phyloP scores from a whole-genome alignment of 2,797 vertebrate genomes.

The Oryzias dopingdopingensis region DNA sequence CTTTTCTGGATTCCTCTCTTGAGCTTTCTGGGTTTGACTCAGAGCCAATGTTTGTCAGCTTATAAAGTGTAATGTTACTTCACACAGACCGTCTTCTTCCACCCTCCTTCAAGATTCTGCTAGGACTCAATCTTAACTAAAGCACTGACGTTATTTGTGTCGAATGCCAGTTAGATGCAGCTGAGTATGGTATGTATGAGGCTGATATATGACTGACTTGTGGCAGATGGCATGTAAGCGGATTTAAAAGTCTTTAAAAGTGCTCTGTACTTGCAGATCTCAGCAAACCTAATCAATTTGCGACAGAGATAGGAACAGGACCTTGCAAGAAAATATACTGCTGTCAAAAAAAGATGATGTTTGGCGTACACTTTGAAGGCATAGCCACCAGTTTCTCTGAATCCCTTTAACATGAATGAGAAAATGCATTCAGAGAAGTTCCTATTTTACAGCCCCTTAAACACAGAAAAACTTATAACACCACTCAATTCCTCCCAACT shows the following conservation, averaged over 20 bases:
- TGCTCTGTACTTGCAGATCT: slow-evolving; percentile 60
- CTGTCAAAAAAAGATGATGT: slow-evolving; percentile 62
- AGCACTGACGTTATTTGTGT: slow-evolving; percentile 29
- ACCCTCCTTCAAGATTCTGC: slow-evolving; percentile 9
- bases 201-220: slow-evolving; percentile 59
- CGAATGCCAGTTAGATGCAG: slow-evolving; percentile 42
- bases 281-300: slow-evolving; percentile 67
- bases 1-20: slow-evolving; percentile 75
- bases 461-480: slow-evolving; percentile 27
- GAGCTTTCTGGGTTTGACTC: slow-evolving; percentile 55
- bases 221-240: slow-evolving; percentile 52
- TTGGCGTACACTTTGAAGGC: slow-evolving; percentile 60
- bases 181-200: slow-evolving; percentile 51
- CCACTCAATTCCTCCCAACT: slow-evolving; percentile 15
- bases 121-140: slow-evolving; percentile 20
- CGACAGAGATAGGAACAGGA: slow-evolving; percentile 59
- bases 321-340: slow-evolving; percentile 55
- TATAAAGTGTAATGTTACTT: slow-evolving; percentile 38
- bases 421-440: slow-evolving; percentile 43
- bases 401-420: slow-evolving; percentile 60
- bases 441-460: slow-evolving; percentile 36
- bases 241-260: slow-evolving; percentile 63
- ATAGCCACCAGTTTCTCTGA: slow-evolving; percentile 64
- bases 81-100: slow-evolving; percentile 31
- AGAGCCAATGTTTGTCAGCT: slow-evolving; percentile 52